Evolutionary conservation across 2,888 invertebrate species (phyloP).

Genomic region (Drosophila differens): DNA sequence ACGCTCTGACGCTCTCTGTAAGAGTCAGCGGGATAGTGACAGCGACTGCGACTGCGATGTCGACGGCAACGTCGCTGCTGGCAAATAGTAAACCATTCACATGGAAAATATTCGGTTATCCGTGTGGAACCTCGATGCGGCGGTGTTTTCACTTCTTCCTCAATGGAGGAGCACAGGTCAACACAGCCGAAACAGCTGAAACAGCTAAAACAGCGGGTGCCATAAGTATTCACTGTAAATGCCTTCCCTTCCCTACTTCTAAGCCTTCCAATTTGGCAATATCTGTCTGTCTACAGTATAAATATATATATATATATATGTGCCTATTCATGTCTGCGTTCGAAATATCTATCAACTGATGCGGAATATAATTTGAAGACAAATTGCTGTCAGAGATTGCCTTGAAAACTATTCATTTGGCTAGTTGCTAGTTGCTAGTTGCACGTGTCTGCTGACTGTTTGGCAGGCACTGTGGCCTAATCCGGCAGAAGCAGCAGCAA

Average conservation of each 20-base stretch:
- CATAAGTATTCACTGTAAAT: not conserved
- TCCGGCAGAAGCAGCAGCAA: constrained; percentile 15
- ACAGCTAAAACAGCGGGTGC: constrained; percentile 16
- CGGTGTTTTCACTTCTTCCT: constrained; percentile 37
- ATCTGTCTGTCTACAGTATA: not conserved
- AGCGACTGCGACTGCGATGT: not conserved
- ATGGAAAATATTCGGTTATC: constrained; percentile 75
- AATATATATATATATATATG: not conserved
- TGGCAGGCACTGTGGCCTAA: constrained; percentile 31
- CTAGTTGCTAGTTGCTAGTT: not conserved
- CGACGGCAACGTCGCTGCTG: constrained; percentile 10
- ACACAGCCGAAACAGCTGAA: constrained; percentile 15
- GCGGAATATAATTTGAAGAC: not conserved
- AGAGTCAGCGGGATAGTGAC: not conserved
- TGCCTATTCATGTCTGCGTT: not conserved
- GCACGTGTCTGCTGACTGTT: constrained; percentile 11
- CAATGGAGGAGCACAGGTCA: constrained; percentile 47
- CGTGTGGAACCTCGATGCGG: constrained; percentile 43
- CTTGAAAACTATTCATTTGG: not conserved
- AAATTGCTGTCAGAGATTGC: not conserved
- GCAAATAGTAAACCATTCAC: constrained; percentile 55
- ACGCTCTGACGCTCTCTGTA: constrained; percentile 17
- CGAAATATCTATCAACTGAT: not conserved
- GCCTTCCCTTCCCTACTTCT: not conserved
- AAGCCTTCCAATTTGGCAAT: not conserved